Evolutionary conservation across 1,140 invertebrate species (phyloP), one percentile per base, ranked within the genome.

Genomic region (Bombus soroeensis): DNA sequence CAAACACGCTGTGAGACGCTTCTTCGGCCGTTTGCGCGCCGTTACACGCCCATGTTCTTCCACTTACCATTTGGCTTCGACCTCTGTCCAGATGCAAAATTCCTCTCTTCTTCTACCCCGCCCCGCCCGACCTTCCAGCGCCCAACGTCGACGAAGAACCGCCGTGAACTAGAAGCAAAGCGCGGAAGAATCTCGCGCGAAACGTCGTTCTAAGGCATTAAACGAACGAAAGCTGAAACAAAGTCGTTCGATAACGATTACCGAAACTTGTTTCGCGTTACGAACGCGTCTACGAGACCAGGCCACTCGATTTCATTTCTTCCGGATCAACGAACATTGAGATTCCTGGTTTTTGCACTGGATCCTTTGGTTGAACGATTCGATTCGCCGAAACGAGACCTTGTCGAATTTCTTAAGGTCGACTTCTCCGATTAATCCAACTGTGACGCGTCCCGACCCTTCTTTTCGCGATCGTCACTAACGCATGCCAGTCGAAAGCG

Each of bases 401-500:
- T 53, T 22, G 47, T 53, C 47, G 47, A 53, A 22, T 22, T 53
- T 53, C 47, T 22, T 77, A 66, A 41, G 47, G 72, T 76, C 62
- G 43, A 34, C n/a, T 43, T 66, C 28, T 41, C 39, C 53, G 70
- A 82, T 74, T 82, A 74, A 74, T 75, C 59, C 81, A 9, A 34
- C 43, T 47, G 28, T 13, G 10, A 3, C n/a, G 43, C 28, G 18
- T 12, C 32, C 1, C 28, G 1, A 3, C 22, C 39, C 4, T 32
- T 25, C 9, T 5, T 2, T 5, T 13, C 25, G n/a, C 32, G 4
- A 6, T 28, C 25, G 12, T n/a, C 28, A 0, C 59, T 18, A 32
- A 1, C 37, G 13, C 3, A 34, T 47, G n/a, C 34, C 59, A 22
- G 37, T 70, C 64, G 59, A 83, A 83, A 76, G 64, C 57, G 47